phyloP scores from a whole-genome alignment of 2,113 vertebrate genomes.

The Hemiprocne comata region DNA sequence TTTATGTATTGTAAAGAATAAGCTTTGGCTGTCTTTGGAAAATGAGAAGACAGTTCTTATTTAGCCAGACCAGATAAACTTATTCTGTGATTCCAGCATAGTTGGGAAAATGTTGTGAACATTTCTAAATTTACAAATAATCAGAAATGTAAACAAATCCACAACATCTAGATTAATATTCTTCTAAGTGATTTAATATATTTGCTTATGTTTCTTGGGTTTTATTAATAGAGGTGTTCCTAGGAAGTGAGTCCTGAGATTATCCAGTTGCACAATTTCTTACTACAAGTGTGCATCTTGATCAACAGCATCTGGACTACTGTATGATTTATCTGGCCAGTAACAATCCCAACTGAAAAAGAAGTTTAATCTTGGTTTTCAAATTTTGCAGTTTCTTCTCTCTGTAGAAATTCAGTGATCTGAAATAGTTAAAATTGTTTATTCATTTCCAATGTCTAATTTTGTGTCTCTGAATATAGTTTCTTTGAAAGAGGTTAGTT shows the following conservation, averaged over 20 bases:
- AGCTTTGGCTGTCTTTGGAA: not conserved
- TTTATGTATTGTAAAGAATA: not conserved
- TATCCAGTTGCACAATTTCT: not conserved
- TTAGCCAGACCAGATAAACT: not conserved
- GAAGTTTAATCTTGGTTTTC: not conserved
- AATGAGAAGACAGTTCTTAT: not conserved
- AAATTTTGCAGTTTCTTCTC: not conserved
- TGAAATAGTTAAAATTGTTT: not conserved
- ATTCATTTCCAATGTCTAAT: not conserved
- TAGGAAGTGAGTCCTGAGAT: not conserved
- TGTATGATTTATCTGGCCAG: not conserved
- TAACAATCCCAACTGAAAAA: not conserved
- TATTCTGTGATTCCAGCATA: not conserved
- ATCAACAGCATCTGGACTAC: not conserved
- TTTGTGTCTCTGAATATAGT: not conserved
- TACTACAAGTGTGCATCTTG: not conserved
- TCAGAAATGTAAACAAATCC: not conserved
- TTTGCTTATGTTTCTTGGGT: not conserved
- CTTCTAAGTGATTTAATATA: not conserved
- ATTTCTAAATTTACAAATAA: not conserved
- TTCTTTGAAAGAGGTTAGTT: not conserved
- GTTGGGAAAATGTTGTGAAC: not conserved
- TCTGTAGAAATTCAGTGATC: not conserved
- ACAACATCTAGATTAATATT: not conserved
- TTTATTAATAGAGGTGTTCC: not conserved